A percentile compares a stretch with the other conserved stretches of the same genome.
Conservation (phyloP, 1,140 invertebrate genomes). For the Leptinotarsa undecemlineata region DNA sequence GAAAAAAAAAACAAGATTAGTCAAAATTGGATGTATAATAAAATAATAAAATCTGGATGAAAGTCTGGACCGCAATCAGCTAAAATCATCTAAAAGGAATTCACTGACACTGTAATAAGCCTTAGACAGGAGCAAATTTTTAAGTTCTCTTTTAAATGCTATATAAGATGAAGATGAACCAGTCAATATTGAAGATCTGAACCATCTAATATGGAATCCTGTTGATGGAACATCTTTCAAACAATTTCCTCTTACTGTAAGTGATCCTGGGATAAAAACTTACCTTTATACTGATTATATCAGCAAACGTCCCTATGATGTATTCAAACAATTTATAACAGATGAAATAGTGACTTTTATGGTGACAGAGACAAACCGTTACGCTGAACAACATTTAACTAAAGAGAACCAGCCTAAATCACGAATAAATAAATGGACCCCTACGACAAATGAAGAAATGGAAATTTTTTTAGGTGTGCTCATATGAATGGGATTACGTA, state of each 20-base stretch:
- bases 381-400: background rate
- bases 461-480: background rate
- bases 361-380: background rate
- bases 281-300: conserved; percentile 1
- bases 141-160: no score
- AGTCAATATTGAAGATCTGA: background rate
- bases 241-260: conserved; percentile 3
- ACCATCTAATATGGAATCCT: background rate
- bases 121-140: no score
- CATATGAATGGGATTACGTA: background rate
- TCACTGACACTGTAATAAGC: no score
- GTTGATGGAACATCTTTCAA: conserved; percentile 12
- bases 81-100: no score
- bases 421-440: conserved; percentile 5
- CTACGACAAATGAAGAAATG: background rate
- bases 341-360: conserved; percentile 8
- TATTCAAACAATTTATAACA: background rate
- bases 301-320: background rate
- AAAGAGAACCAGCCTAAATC: conserved; percentile 3
- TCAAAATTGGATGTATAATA: no score
- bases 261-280: background rate
- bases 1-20: no score
- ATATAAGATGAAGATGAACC: background rate
- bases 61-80: no score
- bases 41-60: no score